These are phyloP conservation scores for Dasypus novemcinctus DNA, from an alignment of 2,113 vertebrate genomes.

Conservation along the genomic window DNA sequence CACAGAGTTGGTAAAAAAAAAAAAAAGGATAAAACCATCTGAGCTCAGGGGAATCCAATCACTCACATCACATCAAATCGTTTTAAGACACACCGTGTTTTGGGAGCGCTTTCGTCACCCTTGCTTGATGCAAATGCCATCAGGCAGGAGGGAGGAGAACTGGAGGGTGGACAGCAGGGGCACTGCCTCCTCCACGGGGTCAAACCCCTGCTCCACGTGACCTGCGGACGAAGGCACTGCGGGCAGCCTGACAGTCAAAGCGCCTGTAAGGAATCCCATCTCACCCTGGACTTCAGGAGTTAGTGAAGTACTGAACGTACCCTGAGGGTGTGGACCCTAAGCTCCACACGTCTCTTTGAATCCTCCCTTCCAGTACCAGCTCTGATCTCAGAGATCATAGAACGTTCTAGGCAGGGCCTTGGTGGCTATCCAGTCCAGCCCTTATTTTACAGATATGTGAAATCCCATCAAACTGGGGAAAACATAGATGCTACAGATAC, in stretches of 20 bases:
- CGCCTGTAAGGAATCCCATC: not conserved
- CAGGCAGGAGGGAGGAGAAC: not conserved
- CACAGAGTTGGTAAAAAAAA: not conserved
- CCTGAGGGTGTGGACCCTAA: no score
- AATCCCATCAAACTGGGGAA: not conserved
- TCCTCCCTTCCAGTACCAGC: no score
- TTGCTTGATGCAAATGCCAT: no score
- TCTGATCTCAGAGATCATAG: not conserved
- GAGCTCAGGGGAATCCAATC: not conserved
- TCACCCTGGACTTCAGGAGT: not conserved
- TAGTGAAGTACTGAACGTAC: not conserved
- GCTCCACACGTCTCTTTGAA: not conserved
- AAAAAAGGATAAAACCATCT: not conserved
- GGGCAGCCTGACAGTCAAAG: no score
- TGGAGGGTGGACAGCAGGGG: accelerated
- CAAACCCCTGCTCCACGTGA: not conserved
- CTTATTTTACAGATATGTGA: not conserved
- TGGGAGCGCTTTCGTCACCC: not conserved
- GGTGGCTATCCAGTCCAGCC: not conserved
- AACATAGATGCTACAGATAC: not conserved
- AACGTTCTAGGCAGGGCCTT: not conserved
- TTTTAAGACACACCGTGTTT: not conserved
- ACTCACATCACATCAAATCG: no score
- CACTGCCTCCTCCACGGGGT: not conserved
- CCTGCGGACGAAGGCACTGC: not conserved